Evolutionary conservation across 1,140 invertebrate species (phyloP).

Genomic region (Tetragnatha versicolor): DNA sequence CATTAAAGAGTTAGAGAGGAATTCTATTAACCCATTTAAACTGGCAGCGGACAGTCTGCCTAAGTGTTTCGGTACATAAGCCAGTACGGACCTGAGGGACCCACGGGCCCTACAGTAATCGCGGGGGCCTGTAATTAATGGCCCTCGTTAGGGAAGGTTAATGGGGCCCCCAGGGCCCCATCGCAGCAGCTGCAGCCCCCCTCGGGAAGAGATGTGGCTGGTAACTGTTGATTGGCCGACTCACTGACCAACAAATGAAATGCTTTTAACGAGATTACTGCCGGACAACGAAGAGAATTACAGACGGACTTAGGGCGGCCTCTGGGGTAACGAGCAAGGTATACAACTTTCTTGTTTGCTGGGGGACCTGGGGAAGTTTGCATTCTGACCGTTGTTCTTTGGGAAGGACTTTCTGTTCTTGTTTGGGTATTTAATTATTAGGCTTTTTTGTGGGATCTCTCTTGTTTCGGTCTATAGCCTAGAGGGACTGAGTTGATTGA

Average conservation of each 20-base stretch:
- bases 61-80: conserved; percentile 55
- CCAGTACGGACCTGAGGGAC: conserved; percentile 18
- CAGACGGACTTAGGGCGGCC: conserved; percentile 31
- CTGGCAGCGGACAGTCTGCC: conserved; percentile 1
- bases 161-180: conserved; percentile 48
- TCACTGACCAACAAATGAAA: conserved; percentile 56
- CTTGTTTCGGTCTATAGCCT: too few relatives aligned
- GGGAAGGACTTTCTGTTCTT: not conserved
- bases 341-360: conserved; percentile 50
- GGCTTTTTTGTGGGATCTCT: too few relatives aligned
- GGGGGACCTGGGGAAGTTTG: conserved; percentile 8
- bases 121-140: conserved; percentile 56
- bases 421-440: too few relatives aligned
- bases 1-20: conserved; percentile 53
- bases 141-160: conserved; percentile 53
- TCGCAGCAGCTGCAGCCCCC: conserved; percentile 26
- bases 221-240: conserved; percentile 55
- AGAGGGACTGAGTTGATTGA: too few relatives aligned
- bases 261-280: conserved; percentile 56
- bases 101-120: conserved; percentile 40
- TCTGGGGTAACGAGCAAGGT: conserved; percentile 15
- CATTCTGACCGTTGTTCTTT: too few relatives aligned
- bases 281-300: conserved; percentile 53
- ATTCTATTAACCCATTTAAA: conserved; percentile 56
- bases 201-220: conserved; percentile 33